These are phyloP conservation scores for Chamaetylas fuelleborni DNA, from an alignment of 2,113 vertebrate species.

Conservation along the genomic window DNA sequence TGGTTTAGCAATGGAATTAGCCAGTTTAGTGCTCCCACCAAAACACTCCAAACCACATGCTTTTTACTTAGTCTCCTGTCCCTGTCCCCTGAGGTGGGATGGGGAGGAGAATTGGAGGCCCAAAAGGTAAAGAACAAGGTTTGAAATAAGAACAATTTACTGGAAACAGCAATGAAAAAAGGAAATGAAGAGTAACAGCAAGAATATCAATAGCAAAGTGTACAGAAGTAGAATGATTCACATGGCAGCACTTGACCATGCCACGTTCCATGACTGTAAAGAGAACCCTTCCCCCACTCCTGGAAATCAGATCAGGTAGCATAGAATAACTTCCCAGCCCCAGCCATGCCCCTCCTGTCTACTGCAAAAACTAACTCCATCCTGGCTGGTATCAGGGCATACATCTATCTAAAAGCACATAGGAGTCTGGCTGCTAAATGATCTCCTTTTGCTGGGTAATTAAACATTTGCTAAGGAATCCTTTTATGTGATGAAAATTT, in stretches of 20 bases:
- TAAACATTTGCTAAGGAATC: not conserved
- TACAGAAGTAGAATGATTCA: too few species aligned
- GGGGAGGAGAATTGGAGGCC: not conserved
- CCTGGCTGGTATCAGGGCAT: not conserved
- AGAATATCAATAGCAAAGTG: too few species aligned
- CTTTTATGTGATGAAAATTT: not conserved
- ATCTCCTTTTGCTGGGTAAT: not conserved
- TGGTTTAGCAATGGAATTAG: not conserved
- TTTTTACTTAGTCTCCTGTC: not conserved
- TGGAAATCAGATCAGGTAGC: not conserved
- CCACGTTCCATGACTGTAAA: rapidly evolving
- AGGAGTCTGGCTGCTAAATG: not conserved
- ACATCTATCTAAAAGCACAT: not conserved
- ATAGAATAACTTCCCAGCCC: not conserved
- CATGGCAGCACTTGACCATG: not conserved
- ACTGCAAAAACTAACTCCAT: not conserved
- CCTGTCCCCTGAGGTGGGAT: rapidly evolving
- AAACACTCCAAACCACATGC: not conserved
- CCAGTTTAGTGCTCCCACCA: not conserved
- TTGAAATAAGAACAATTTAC: not conserved
- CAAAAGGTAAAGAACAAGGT: too few species aligned
- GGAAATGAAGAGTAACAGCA: too few species aligned
- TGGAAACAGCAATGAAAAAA: not conserved
- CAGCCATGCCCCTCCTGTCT: not conserved
- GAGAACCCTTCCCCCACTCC: not conserved